Evolutionary conservation across 2,113 vertebrate species (phyloP).

Genomic region (Jaculus jaculus): DNA sequence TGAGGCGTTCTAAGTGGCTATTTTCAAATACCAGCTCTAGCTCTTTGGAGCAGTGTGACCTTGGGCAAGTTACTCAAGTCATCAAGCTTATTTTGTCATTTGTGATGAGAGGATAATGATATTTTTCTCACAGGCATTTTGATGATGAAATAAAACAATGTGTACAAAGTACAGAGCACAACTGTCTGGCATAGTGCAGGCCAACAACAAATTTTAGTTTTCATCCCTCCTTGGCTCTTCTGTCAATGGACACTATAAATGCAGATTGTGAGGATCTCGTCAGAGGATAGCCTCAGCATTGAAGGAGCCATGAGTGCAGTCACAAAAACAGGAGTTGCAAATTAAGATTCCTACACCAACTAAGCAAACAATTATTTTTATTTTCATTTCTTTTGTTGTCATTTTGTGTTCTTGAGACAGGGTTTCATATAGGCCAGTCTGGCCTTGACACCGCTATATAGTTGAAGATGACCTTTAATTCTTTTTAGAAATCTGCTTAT

Average conservation of each 20-base stretch:
- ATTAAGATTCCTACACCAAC: neutral
- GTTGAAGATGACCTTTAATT: neutral
- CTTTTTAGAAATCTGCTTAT: too few species aligned
- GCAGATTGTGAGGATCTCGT: neutral
- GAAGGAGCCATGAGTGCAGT: neutral
- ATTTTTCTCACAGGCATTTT: neutral
- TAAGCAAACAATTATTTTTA: neutral
- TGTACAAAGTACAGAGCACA: neutral
- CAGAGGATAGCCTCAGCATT: neutral
- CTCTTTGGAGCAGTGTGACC: neutral
- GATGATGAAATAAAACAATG: slow-evolving; percentile 18
- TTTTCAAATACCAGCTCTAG: neutral
- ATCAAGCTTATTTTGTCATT: neutral
- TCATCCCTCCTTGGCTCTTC: neutral
- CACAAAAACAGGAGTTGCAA: neutral
- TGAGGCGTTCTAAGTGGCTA: neutral
- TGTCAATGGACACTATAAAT: neutral
- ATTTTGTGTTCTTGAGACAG: neutral
- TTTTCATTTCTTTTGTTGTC: neutral
- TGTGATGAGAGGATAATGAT: neutral
- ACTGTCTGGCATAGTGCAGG: neutral
- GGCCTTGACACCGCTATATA: too few species aligned
- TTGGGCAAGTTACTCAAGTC: neutral
- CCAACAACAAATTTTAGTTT: neutral
- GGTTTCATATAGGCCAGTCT: neutral